These are phyloP conservation scores for Drosophila gunungcola DNA, from an alignment of 1,140 invertebrate genomes.

Conservation along the genomic window DNA sequence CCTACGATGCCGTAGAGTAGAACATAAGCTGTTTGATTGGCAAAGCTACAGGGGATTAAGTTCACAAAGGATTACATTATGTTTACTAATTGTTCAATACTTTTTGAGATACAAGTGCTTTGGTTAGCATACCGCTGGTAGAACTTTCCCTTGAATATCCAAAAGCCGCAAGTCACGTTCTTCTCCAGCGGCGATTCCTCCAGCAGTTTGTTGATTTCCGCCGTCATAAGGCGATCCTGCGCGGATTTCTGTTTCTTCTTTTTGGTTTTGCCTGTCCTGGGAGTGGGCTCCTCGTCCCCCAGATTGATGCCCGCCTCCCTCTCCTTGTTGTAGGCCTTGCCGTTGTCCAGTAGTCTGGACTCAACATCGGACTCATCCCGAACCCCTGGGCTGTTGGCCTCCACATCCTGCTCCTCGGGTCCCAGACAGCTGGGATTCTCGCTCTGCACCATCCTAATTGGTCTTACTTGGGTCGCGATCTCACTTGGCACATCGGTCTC, in stretches of 20 bases:
- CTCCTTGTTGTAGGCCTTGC: slow-evolving; percentile 31
- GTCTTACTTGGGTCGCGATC: slow-evolving; percentile 4
- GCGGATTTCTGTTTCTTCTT: slow-evolving; percentile 64
- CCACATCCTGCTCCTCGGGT: slow-evolving; percentile 37
- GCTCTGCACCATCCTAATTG: slow-evolving; percentile 59
- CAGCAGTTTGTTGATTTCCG: slow-evolving; percentile 86
- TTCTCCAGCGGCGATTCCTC: slow-evolving; percentile 86
- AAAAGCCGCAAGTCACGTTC: slow-evolving; percentile 88
- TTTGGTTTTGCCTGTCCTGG: slow-evolving; percentile 53
- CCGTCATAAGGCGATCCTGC: slow-evolving; percentile 68
- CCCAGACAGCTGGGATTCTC: slow-evolving; percentile 38
- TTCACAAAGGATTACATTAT: no score
- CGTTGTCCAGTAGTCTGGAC: slow-evolving; percentile 70
- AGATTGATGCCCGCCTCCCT: slow-evolving; percentile 21
- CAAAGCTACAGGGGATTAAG: slow-evolving; percentile 85
- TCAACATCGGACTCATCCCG: slow-evolving; percentile 47
- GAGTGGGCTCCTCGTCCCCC: background rate
- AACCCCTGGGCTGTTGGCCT: slow-evolving; percentile 19
- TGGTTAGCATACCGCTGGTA: slow-evolving; percentile 85
- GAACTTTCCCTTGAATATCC: slow-evolving; percentile 86
- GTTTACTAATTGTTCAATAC: slow-evolving; percentile 10
- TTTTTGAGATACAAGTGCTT: no score
- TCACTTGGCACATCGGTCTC: slow-evolving; percentile 46
- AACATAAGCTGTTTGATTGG: slow-evolving; percentile 91
- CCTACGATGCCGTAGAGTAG: slow-evolving; percentile 90